Base-by-base conservation (phyloP, 2,888 invertebrate genomes). In the Syrista parreyssii region DNA sequence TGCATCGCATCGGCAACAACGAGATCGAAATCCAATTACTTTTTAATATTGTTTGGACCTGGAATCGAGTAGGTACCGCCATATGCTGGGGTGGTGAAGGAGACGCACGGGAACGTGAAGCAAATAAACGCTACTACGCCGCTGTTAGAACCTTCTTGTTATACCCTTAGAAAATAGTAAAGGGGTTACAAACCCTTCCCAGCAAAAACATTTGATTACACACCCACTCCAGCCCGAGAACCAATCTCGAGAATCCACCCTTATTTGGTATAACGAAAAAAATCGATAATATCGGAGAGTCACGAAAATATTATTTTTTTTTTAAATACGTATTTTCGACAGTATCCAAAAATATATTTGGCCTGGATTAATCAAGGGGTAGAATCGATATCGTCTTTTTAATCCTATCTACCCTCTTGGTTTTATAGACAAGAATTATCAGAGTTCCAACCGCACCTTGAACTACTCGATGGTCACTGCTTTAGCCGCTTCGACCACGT, bases 21-120 rank as follows among this genome's bases (percentile, higher is more conserved):
- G 84, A 84, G 84, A 84, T 85, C 85, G 86, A 87, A 87, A 87
- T 88, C 88, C 88, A 89, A 89, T 89, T 89, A 89, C 85, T 88
- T 88, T 89, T 88, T 87, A 86, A 89, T 88, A 87, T 88, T 82
- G 85, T 84, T 80, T 80, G 79, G 79, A 79, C 78, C 83, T 84
- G 84, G 79, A 84, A 86, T 87, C 81, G 84, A 87, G 84, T 81
- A 75, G 78, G 75, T 75, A 75, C 72, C 33, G 68, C 69, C 74
- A 75, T 68, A 75, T 30, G 31, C 33, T 77, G 79, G 84, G 80
- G 81, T 80, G 80, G 80, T 81, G 72, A 80, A 79, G 81, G 82
- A 82, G 78, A 80, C 79, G 82, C 80, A 80, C 71, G 78, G 35
- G 80, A 78, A 76, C 68, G 75, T 73, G 80, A 69, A 33, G 75